Evolutionary conservation across 2,797 vertebrate species (phyloP), one percentile per base, ranked within the genome.

Genomic region (Tragopan temminckii): DNA sequence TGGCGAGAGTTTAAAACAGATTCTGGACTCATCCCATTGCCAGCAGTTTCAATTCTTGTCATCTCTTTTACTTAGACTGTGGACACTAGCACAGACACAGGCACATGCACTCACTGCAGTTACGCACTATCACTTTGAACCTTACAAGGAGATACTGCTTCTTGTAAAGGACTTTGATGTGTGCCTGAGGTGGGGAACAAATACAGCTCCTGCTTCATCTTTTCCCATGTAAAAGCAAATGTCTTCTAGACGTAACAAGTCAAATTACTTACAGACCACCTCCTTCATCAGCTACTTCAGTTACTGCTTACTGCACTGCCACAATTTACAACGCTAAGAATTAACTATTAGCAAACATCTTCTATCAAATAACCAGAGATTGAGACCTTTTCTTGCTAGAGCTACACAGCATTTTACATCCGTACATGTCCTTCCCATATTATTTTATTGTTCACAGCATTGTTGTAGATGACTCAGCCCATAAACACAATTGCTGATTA

Each of bases 21-120:
- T 40, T 80, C 75, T 67, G 25, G 21, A 57, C 63, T 64, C 27
- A 20, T 13, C 52, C 13, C 29, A 36, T 53, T 23, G 17, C n/a
- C 25, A 77, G 35, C 23, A 67, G 13, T 43, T 67, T 13, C 38
- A 35, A 13, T 45, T 27, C 33, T 45, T 31, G 4, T 19, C 31
- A 45, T 9, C n/a, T 45, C 13, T 29, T 67, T 59, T 52, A n/a
- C 20, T 50, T 69, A 43, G 15, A 25, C 11, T 43, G 69, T 5
- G 1, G 1, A 16, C 0, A 8, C 13, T 5, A 42, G 10, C 21
- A n/a, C n/a, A n/a, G n/a, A n/a, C n/a, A n/a, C n/a, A n/a, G n/a
- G n/a, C n/a, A n/a, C n/a, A n/a, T n/a, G n/a, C n/a, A n/a, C n/a
- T n/a, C n/a, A n/a, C n/a, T n/a, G n/a, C n/a, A n/a, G 29, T 1